Base-by-base conservation (phyloP, 1,140 invertebrate species). In the Aphaenogaster rudis region DNA sequence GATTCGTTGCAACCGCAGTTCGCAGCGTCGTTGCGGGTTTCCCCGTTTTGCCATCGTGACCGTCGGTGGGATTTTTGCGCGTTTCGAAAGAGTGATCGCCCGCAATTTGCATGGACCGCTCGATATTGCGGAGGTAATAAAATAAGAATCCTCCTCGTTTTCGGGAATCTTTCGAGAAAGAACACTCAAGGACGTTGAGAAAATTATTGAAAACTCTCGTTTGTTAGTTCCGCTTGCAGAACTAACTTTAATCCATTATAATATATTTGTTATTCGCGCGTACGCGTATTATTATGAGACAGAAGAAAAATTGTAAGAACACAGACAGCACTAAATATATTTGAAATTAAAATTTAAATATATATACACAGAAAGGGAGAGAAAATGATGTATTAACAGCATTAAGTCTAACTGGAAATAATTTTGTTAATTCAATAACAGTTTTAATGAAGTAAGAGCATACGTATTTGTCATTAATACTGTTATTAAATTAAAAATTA, bases 71-170 rank as follows among this genome's bases (percentile, higher is more conserved):
- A 61, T 33, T 77, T 76, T 77, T 77, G 33, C 59, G 21, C 21
- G 42, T 5, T 48, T 33, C 21, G 42, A 79, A 79, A 79, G 59
- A 48, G 39, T 78, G 13, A 78, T 79, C 13, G n/a, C 11, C 11
- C 50, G 2, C 69, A 15, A 59, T 77, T 59, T 50, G 33, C 15
- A 45, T 8, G 9, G 15, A 33, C 28, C 6, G 21, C 11, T 63
- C 57, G 21, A 63, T 45, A 48, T 61, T 33, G 39, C 15, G 42
- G 9, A 36, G 17, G 6, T n/a, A 39, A 66, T 33, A 79, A 64
- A 64, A 39, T 28, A 13, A 33, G 6, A 45, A 45, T 13, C 7
- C n/a, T 45, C n/a, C 17, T 7, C 0, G 11, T 57, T 76, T 39
- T 2, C 3, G 1, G 13, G 36, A 15, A 57, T n/a, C 9, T 76